Evolutionary conservation across 2,113 vertebrate species (phyloP).

Genomic region (Antechinus stuartii): DNA sequence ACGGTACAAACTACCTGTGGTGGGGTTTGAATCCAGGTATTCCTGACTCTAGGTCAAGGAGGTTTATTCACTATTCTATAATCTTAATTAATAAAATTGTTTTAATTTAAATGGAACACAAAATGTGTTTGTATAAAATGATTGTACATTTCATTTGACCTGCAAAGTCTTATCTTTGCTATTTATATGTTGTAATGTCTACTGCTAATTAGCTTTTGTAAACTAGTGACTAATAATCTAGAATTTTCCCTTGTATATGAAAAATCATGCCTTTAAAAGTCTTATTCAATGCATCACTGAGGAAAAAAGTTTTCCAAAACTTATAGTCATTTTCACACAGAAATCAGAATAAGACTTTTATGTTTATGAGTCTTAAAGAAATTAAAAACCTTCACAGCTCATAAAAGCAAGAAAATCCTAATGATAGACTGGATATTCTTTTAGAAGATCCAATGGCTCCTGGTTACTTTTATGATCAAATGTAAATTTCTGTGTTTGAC

Average conservation of each 20-base stretch:
- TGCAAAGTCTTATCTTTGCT: not conserved
- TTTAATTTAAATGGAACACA: too few relatives aligned
- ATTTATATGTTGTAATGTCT: not conserved
- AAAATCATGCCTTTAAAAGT: not conserved
- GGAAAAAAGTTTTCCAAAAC: not conserved
- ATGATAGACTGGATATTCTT: not conserved
- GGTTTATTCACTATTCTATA: too few relatives aligned
- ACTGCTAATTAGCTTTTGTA: not conserved
- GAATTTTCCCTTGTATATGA: not conserved
- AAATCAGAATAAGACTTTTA: too few relatives aligned
- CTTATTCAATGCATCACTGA: not conserved
- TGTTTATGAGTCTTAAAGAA: too few relatives aligned
- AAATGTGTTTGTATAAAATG: too few relatives aligned
- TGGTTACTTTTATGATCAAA: not conserved
- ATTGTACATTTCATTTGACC: not conserved
- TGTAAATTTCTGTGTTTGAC: not conserved
- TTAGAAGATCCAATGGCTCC: not conserved
- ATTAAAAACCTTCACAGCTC: not conserved
- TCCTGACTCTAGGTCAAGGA: too few relatives aligned
- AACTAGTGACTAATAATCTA: not conserved
- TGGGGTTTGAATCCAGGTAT: too few relatives aligned
- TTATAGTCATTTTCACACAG: not conserved
- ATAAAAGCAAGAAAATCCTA: not conserved
- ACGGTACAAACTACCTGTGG: not conserved
- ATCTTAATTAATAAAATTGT: too few relatives aligned